Evolutionary conservation across 2,113 vertebrate genomes (phyloP).

Genomic region (Cheirogaleus medius): DNA sequence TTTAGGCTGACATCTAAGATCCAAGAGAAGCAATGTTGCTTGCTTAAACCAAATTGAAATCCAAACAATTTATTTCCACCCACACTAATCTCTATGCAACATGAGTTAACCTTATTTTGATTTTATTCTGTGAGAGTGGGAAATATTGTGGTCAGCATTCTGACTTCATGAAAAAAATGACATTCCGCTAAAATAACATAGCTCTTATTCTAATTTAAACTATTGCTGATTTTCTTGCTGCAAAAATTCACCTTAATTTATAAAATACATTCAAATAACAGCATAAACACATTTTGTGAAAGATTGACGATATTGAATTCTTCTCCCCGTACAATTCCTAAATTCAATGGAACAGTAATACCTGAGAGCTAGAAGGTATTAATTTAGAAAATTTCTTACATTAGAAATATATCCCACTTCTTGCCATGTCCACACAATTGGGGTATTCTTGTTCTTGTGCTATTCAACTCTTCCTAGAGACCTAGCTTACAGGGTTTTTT

Average conservation of each 20-base stretch:
- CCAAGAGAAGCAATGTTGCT: conserved; percentile 33
- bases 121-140: neutral
- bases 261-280: neutral
- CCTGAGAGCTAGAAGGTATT: neutral
- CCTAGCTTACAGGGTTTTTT: neutral
- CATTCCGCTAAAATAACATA: neutral
- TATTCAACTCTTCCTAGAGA: neutral
- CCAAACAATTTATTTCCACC: conserved; percentile 18
- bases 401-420: neutral
- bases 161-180: neutral
- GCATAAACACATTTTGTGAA: neutral
- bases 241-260: conserved; percentile 23
- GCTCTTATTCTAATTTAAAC: neutral
- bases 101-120: neutral
- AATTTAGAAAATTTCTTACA: neutral
- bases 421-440: neutral
- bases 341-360: neutral
- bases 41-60: conserved; percentile 13
- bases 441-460: neutral
- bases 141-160: conserved; percentile 41
- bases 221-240: neutral
- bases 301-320: neutral
- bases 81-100: neutral
- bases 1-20: neutral
- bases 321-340: neutral